Evolutionary conservation across 2,797 vertebrate genomes (phyloP).

Genomic region (Chloroceryle inda): DNA sequence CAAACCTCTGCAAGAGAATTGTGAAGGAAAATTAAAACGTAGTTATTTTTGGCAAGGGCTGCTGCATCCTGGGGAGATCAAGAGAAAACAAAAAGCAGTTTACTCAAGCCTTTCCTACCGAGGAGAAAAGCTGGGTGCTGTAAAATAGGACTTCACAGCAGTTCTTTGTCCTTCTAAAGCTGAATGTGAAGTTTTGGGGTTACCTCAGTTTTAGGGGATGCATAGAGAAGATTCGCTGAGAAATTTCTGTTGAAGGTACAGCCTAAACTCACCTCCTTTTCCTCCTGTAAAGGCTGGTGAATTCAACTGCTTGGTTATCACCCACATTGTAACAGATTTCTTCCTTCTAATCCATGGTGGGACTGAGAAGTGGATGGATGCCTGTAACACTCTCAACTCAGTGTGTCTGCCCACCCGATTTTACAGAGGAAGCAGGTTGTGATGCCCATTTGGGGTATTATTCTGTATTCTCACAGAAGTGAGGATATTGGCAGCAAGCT

Average conservation of each 20-base stretch:
- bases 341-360: background rate
- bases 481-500: background rate
- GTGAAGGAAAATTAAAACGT: slow-evolving; percentile 39
- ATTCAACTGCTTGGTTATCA: background rate
- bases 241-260: background rate
- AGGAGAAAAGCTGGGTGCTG: background rate
- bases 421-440: background rate
- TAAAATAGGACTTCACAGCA: background rate
- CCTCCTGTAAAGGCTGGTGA: background rate
- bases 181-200: background rate
- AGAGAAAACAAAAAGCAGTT: slow-evolving; percentile 31
- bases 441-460: background rate
- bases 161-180: background rate
- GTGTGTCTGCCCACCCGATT: background rate
- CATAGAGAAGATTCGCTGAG: background rate
- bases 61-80: slow-evolving; percentile 12
- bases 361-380: background rate
- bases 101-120: background rate
- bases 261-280: background rate
- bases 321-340: background rate
- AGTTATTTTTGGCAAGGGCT: slow-evolving; percentile 47
- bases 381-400: background rate
- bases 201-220: background rate
- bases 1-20: slow-evolving; percentile 46
- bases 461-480: background rate